Conservation (phyloP, 2,113 vertebrate genomes). For the Papio anubis region DNA sequence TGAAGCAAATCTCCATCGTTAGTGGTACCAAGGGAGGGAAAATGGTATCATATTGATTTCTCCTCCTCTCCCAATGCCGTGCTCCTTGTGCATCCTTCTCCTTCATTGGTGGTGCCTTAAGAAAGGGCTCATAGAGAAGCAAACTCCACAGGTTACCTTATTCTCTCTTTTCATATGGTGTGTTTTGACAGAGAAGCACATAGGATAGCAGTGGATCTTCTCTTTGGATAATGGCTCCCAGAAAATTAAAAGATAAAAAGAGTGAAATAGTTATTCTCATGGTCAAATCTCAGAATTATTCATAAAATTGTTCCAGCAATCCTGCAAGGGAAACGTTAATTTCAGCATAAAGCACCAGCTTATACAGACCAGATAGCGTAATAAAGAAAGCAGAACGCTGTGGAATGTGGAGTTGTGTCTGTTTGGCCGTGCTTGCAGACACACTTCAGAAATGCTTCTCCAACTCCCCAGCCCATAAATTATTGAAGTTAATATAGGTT, state of each 20-base stretch:
- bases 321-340: not conserved
- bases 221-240: not conserved
- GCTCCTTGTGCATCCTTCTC: not conserved
- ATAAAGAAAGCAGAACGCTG: not conserved
- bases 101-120: not conserved
- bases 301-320: not conserved
- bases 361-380: not conserved
- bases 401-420: too few species aligned
- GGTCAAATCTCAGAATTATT: not conserved
- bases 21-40: not conserved
- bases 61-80: not conserved
- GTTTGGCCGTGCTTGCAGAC: not conserved
- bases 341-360: not conserved
- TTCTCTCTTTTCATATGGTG: not conserved
- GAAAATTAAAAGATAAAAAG: not conserved
- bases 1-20: not conserved
- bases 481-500: not conserved
- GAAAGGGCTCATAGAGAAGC: not conserved
- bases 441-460: not conserved
- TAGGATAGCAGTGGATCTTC: not conserved
- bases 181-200: not conserved
- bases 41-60: not conserved
- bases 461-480: not conserved
- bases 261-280: not conserved
- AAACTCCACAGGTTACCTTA: not conserved